Conservation (phyloP, 2,888 invertebrate genomes). For the Lacanobia oleracea region DNA sequence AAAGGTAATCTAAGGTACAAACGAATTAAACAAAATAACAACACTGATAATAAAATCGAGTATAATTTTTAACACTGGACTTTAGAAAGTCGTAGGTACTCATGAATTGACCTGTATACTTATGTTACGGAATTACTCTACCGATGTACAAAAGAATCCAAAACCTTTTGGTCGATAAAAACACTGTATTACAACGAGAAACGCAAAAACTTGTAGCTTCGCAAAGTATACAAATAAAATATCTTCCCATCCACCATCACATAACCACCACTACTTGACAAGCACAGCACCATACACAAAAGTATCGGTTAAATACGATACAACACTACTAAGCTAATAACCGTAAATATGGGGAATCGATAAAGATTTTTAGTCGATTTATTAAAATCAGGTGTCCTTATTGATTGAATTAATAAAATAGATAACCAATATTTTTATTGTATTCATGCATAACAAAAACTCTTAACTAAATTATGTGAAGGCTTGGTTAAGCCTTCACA, state of each 20-base stretch:
- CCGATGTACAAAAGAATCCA: conserved; percentile 45
- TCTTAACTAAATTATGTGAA: no score
- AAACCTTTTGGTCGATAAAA: conserved; percentile 46
- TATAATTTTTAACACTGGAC: conserved; percentile 65
- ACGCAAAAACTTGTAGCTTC: conserved; percentile 69
- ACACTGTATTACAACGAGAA: conserved; percentile 36
- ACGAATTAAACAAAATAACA: conserved; percentile 39
- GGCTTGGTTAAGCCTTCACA: no score
- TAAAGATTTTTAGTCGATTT: conserved; percentile 24
- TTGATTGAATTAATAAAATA: no score
- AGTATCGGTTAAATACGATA: conserved; percentile 31
- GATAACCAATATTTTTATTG: no score
- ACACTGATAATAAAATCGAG: conserved; percentile 44
- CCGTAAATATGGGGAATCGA: background rate
- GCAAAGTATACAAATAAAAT: conserved; percentile 64
- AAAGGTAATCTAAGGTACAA: conserved; percentile 11
- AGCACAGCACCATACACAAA: conserved; percentile 42
- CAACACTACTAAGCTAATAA: conserved; percentile 32
- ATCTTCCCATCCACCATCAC: conserved; percentile 68
- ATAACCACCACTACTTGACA: conserved; percentile 65
- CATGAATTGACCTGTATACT: conserved; percentile 64
- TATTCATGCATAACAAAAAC: no score
- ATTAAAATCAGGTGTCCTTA: no score
- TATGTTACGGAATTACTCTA: conserved; percentile 36
- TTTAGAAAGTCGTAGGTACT: conserved; percentile 72